Evolutionary conservation across 2,888 invertebrate genomes (phyloP), one percentile per base, ranked within the genome.

Genomic region (Rugalucina vietnamica): DNA sequence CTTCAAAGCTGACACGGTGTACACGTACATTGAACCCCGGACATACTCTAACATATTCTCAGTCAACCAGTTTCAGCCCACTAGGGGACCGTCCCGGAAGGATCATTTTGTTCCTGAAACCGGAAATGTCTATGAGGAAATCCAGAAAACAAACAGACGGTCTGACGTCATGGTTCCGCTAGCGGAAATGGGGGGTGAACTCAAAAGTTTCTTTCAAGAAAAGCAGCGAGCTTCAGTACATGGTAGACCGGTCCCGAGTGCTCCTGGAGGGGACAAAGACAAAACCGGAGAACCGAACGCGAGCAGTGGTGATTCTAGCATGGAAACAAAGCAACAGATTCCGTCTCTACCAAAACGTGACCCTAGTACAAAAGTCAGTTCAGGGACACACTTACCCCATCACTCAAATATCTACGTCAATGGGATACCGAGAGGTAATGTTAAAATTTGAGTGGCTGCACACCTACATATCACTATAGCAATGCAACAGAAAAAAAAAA

Each of bases 21-120:
- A 88, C 74, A 78, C 84, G n/a, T 88, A 81, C 60, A 77, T 84
- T 18, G 85, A 84, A 54, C 88, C 88, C 8, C 57, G 36, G n/a
- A 27, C 36, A 1, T 80, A 80, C 39, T 80, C 80, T 12, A 82
- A 77, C 43, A 70, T 82, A 5, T 65, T 73, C 29, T 72, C 57
- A 27, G 54, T 76, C 18, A 69, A 72, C 49, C 54, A 78, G 24
- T 65, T 65, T 18, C 65, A 65, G 34, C 65, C 65, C 1, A 34
- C 65, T 1, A 24, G 29, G 29, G 60, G 60, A 29, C 60, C 60
- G 10, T 60, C 60, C 24, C 34, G 4, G 18, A 5, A 14, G 4
- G 32, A 10, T 3, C 21, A 57, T 10, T 1, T 4, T 1, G 21
- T 21, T 1, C 34, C 32, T 1, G 21, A 5, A 2, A 18, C 65